These are phyloP conservation scores for Lepas anatifera DNA, from an alignment of 2,888 invertebrate species.

Conservation along the genomic window DNA sequence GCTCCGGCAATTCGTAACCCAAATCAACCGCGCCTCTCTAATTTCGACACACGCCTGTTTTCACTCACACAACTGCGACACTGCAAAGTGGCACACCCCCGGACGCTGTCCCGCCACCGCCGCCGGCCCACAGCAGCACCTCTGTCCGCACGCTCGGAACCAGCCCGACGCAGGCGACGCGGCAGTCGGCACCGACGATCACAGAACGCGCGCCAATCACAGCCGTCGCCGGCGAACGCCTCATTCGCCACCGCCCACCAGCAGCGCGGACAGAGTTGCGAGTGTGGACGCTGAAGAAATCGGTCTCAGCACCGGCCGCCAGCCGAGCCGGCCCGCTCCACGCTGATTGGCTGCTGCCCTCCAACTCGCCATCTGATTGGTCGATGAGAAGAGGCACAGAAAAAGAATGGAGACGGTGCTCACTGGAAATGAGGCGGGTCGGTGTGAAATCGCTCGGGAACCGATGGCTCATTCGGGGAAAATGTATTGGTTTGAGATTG, in stretches of 20 bases:
- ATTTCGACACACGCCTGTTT: neutral
- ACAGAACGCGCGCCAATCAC: neutral
- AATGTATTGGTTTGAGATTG: too few relatives aligned
- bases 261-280: neutral
- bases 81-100: neutral
- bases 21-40: too few relatives aligned
- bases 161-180: neutral
- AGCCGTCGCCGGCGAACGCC: too few relatives aligned
- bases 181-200: neutral
- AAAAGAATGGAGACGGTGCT: conserved; percentile 1
- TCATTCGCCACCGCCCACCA: neutral
- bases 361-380: neutral
- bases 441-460: too few relatives aligned
- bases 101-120: neutral
- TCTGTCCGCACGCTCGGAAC: neutral
- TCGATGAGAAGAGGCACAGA: neutral
- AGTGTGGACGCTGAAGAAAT: neutral
- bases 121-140: neutral
- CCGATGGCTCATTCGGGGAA: too few relatives aligned
- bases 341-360: neutral
- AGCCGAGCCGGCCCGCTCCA: neutral
- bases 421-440: neutral
- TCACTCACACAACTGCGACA: neutral
- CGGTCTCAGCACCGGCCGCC: neutral
- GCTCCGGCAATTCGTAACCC: neutral